Percentiles rank a stretch among this genome's conserved stretches.
phyloP scores from a whole-genome alignment of 2,113 vertebrate genomes.

The Xiphophorus hellerii region DNA sequence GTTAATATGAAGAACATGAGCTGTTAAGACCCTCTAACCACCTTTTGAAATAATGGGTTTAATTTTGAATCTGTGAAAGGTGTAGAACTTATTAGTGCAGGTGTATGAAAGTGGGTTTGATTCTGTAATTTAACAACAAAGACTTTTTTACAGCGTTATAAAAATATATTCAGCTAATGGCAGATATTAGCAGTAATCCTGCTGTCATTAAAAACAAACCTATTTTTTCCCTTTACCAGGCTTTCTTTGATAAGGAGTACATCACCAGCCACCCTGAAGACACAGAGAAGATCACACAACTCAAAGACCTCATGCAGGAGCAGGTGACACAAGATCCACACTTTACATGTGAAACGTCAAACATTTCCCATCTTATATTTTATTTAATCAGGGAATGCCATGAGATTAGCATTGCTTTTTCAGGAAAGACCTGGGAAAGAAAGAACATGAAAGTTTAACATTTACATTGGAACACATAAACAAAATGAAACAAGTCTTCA shows the following conservation, averaged over 20 bases:
- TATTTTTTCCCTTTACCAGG: conserved; percentile 70
- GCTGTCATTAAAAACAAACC: neutral
- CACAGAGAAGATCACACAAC: conserved; percentile 93
- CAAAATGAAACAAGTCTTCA: neutral
- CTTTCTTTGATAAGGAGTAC: conserved; percentile 98
- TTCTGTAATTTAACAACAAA: neutral
- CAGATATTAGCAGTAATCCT: neutral
- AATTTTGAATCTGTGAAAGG: neutral
- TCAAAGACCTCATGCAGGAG: conserved; percentile 98
- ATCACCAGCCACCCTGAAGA: conserved; percentile 93
- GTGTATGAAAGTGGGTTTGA: neutral
- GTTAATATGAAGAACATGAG: neutral
- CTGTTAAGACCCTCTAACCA: neutral
- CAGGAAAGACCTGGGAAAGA: neutral
- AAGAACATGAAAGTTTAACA: neutral
- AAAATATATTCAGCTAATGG: neutral
- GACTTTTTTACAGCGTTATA: no score
- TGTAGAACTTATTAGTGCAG: neutral
- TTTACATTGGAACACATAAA: neutral
- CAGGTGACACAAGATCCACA: conserved; percentile 80
- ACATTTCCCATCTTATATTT: no score
- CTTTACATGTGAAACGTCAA: neutral
- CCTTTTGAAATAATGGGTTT: neutral
- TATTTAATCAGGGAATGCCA: no score
- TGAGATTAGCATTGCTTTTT: neutral